Evolutionary conservation across 2,797 vertebrate species (phyloP), one percentile per base, ranked within the genome.

Genomic region (Enteromius mattozi): DNA sequence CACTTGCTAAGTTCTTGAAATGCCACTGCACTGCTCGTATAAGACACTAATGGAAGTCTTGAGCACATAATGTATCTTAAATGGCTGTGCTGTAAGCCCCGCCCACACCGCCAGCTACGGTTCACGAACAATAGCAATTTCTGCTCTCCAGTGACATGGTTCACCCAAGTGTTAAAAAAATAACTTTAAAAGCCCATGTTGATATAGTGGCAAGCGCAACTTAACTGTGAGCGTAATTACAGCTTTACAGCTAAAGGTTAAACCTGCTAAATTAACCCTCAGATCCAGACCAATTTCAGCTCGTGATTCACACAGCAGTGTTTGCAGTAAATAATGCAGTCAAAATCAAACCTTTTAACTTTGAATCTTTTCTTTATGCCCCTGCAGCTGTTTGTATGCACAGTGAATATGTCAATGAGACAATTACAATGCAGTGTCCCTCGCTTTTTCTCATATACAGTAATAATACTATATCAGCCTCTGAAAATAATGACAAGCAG

Each of bases 181-280:
- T 78, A 49, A 75, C 66, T 30, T 76, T 80, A 66, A 80, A 78
- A 78, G 42, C 35, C 35, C 21, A 21, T 45, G 63, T 54, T 78
- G 75, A 84, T 47, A 70, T 70, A 78, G 42, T 35, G 8, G 79
- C 65, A 51, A 49, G 59, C 21, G 24, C 56, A 65, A 54, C 63
- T 68, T 54, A 68, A 63, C 54, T 78, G 86, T 72, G 74, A 17
- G 63, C 14, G 13, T 86, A 89, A 85, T 81, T 79, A 59, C 63
- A 79, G 80, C 78, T 65, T 81, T 80, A 40, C 30, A 82, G 45
- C 76, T 82, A 78, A 79, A 86, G 68, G 66, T 81, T 61, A 59
- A 85, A 85, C 74, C 87, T 84, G 70, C 65, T 77, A 82, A 85
- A 85, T 87, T 89, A 85, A 84, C 71, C 80, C 37, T 54, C 71